Evolutionary conservation across 2,888 invertebrate genomes (phyloP), one percentile per base, ranked within the genome.

Genomic region (Epiblema foenella): DNA sequence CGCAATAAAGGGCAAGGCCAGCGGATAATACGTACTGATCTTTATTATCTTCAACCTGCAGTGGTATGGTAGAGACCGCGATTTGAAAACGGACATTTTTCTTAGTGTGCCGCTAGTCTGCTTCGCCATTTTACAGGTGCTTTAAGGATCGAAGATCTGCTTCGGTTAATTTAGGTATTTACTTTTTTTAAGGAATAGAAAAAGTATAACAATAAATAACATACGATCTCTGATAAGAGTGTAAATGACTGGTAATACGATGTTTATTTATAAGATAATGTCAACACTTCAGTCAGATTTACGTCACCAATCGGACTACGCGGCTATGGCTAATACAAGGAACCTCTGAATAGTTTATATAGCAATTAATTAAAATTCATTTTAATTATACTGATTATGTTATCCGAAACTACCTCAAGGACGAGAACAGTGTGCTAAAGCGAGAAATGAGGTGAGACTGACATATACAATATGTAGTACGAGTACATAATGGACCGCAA

Each of bases 1-100:
- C 57, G 54, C 46, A 18, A 62, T 62, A 66, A 71, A 71, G 71
- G 71, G 65, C 70, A 71, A 71, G 71, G 71, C 49, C 56, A 18
- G 20, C 33, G 46, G 18, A 46, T 42, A 39, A 51, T 59, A 57
- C 59, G 39, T 60, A 52, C 52, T 65, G 65, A 56, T 70, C 54
- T 62, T 70, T 52, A 69, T 69, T 51, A 59, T 70, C 59, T 59
- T 59, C 18, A 39, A 18, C 39, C 39, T 52, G 20, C 52, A 64
- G 20, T 37, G 37, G 15, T 20, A 33, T 20, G 52, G 52, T 20
- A 64, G 64, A 20, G 52, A 64, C 20, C 20, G 37, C 2, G 52
- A 37, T 63, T 63, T 63, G 18, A 63, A 51, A 20, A 37, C 1
- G 37, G 52, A 37, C 18, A 33, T 9, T 63, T 37, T 63, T 20